A percentile compares a stretch with the other conserved stretches of the same genome.
Conservation (phyloP, 2,797 vertebrate species). For the Megalops cyprinoides region DNA sequence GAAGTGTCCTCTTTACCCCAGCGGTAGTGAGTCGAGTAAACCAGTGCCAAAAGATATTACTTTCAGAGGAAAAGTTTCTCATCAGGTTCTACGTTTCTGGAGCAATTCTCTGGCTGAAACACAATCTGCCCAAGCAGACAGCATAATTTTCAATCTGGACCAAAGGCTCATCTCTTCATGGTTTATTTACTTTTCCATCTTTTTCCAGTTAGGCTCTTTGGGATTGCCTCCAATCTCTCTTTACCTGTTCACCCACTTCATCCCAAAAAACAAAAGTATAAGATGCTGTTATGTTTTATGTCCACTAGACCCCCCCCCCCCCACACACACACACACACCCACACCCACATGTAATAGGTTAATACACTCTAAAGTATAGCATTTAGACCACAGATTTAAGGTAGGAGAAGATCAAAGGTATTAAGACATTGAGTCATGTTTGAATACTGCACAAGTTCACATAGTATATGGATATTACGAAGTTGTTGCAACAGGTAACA, state of each 20-base stretch:
- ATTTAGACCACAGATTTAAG: neutral
- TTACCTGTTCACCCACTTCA: neutral
- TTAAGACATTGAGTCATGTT: too few relatives aligned
- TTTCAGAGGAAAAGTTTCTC: neutral
- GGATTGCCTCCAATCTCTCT: neutral
- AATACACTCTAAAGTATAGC: neutral
- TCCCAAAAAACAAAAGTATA: slow-evolving; percentile 33
- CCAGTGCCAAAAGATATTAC: slow-evolving; percentile 9
- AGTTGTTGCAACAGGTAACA: too few relatives aligned
- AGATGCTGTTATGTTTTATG: neutral
- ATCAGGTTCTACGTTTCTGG: slow-evolving; percentile 33
- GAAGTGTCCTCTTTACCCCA: neutral
- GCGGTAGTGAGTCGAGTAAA: neutral
- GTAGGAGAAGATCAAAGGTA: too few relatives aligned
- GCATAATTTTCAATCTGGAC: slow-evolving; percentile 48
- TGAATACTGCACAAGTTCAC: too few relatives aligned
- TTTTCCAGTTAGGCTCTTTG: neutral
- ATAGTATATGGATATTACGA: too few relatives aligned
- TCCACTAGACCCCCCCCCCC: neutral
- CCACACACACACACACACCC: too few relatives aligned
- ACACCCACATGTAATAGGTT: neutral
- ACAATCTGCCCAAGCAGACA: slow-evolving; percentile 35
- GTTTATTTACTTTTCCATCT: slow-evolving; percentile 49
- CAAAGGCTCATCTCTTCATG: slow-evolving; percentile 46
- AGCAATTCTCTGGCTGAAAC: slow-evolving; percentile 34